phyloP scores from a whole-genome alignment of 2,888 invertebrate genomes.

The Sarcophaga carnaria region DNA sequence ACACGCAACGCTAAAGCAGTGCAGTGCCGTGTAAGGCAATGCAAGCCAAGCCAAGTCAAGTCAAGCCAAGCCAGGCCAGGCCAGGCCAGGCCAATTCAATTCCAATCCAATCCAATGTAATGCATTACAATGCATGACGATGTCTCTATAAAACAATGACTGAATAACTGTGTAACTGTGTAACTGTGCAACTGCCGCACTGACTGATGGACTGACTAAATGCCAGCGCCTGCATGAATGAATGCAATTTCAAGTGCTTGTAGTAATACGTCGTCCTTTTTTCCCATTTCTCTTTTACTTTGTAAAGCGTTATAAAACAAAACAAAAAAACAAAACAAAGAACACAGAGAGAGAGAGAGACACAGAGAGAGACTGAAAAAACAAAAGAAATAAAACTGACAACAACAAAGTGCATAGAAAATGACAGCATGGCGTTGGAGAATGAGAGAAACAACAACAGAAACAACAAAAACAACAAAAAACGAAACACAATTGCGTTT shows the following conservation, averaged over 20 bases:
- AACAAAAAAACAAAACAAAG: background rate
- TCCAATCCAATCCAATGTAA: no score
- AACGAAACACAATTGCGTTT: conserved; percentile 8
- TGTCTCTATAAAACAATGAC: background rate
- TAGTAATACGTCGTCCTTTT: background rate
- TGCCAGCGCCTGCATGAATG: background rate
- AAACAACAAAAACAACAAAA: background rate
- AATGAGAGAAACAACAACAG: no score
- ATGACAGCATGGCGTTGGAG: no score
- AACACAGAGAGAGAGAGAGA: background rate
- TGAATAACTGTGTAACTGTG: conserved; percentile 1
- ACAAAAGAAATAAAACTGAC: no score
- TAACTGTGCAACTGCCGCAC: background rate
- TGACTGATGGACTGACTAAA: background rate
- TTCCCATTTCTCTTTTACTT: background rate
- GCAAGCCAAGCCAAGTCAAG: conserved; percentile 32
- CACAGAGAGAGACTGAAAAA: no score
- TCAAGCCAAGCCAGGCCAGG: no score
- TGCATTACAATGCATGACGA: no score
- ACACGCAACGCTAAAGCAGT: conserved; percentile 32
- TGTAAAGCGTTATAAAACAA: background rate
- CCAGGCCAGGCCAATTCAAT: no score
- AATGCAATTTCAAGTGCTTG: background rate
- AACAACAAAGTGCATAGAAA: no score
- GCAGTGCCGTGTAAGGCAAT: conserved; percentile 19